Evolutionary conservation across 2,888 invertebrate genomes (phyloP).

Genomic region (Tiliacea aurago): DNA sequence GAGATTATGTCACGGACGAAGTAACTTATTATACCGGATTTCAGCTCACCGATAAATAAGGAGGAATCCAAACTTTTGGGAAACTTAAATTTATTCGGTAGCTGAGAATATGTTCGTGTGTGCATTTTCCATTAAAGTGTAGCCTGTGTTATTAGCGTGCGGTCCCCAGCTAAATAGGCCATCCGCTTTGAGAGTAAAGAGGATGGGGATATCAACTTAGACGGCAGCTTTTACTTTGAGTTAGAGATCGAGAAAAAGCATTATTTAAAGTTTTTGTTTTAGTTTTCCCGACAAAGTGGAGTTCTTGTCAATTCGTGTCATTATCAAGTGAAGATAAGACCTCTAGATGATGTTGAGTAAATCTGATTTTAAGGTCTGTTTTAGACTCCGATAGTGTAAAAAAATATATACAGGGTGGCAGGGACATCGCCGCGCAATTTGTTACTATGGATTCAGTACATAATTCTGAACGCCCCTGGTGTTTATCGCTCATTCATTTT

Average conservation of each 20-base stretch:
- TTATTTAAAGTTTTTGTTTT: not conserved
- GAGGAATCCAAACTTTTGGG: slow-evolving; percentile 23
- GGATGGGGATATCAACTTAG: not conserved
- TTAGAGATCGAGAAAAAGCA: not conserved
- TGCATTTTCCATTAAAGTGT: slow-evolving; percentile 46
- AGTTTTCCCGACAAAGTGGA: no score
- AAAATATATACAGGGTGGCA: no score
- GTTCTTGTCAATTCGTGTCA: not conserved
- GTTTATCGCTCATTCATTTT: no score
- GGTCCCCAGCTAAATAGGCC: slow-evolving; percentile 24
- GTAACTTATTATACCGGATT: slow-evolving; percentile 30
- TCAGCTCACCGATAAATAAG: slow-evolving; percentile 15
- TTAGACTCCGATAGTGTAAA: no score
- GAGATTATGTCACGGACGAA: slow-evolving; percentile 48
- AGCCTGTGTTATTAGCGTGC: slow-evolving; percentile 18
- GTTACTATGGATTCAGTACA: no score
- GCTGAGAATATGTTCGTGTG: slow-evolving; percentile 23
- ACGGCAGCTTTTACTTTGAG: not conserved
- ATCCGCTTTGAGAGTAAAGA: slow-evolving; percentile 12
- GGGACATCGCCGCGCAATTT: no score
- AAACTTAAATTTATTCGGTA: slow-evolving; percentile 42
- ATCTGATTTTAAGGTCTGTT: no score
- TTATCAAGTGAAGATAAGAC: not conserved
- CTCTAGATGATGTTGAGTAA: no score
- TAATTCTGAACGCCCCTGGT: no score